Evolutionary conservation across 1,140 invertebrate genomes (phyloP).

Genomic region (Pogonus chalceus): DNA sequence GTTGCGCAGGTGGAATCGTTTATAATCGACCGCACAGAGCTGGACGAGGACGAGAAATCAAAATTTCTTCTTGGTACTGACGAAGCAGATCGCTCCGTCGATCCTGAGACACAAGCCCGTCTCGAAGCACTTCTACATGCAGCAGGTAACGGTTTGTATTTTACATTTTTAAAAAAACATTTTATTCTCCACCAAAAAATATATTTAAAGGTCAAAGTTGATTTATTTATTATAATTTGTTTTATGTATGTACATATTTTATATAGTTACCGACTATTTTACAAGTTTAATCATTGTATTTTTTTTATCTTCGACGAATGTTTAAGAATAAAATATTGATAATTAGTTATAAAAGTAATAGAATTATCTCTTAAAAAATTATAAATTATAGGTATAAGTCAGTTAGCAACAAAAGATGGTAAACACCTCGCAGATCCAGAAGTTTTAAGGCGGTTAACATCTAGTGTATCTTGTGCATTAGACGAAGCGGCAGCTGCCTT

Average conservation of each 20-base stretch:
- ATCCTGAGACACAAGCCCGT: slow-evolving; percentile 79
- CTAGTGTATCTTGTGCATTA: slow-evolving; percentile 83
- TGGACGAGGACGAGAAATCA: slow-evolving; percentile 62
- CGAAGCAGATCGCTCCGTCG: slow-evolving; percentile 66
- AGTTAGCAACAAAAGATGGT: slow-evolving; percentile 65
- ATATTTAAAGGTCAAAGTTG: not conserved
- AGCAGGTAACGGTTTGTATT: slow-evolving; percentile 53
- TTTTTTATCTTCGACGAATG: not conserved
- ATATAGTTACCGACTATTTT: too few relatives aligned
- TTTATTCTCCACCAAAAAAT: not conserved
- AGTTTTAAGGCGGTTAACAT: slow-evolving; percentile 72
- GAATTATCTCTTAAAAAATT: not conserved
- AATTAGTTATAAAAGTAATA: not conserved
- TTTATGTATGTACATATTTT: too few relatives aligned
- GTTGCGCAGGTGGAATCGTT: slow-evolving; percentile 53
- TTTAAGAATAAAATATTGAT: not conserved
- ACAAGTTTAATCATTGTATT: too few relatives aligned
- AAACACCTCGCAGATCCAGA: slow-evolving; percentile 71
- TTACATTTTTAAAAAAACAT: not conserved
- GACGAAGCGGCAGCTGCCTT: slow-evolving; percentile 92
- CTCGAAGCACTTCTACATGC: slow-evolving; percentile 82
- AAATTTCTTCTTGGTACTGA: slow-evolving; percentile 69
- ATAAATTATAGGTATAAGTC: slow-evolving; percentile 52
- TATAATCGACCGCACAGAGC: slow-evolving; percentile 51
- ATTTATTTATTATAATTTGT: too few relatives aligned